phyloP scores from a whole-genome alignment of 2,888 invertebrate genomes.

The Crocallis elinguaria region DNA sequence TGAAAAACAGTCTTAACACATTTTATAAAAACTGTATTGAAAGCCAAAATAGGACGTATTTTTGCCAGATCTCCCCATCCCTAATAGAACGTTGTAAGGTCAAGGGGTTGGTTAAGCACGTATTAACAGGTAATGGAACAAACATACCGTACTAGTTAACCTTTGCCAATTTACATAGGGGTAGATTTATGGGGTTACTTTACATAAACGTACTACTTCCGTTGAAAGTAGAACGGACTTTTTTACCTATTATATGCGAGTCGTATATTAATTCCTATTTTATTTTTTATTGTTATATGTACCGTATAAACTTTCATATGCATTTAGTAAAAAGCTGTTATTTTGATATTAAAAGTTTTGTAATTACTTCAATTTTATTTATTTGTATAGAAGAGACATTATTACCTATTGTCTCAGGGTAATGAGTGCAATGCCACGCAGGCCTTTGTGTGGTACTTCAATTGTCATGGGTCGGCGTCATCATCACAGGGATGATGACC shows the following conservation, averaged over 20 bases:
- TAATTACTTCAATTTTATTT: no score
- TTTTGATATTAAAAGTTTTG: no score
- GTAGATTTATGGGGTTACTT: conserved; percentile 31
- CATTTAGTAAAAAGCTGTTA: no score
- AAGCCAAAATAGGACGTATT: background rate
- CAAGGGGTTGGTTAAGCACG: conserved; percentile 22
- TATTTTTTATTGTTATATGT: no score
- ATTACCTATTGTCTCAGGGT: no score
- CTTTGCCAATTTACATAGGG: conserved; percentile 37
- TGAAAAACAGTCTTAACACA: background rate
- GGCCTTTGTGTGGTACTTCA: no score
- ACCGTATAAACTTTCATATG: no score
- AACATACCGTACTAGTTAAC: conserved; percentile 28
- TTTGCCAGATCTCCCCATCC: conserved; percentile 1
- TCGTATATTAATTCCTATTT: no score
- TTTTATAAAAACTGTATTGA: background rate
- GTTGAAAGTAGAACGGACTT: conserved; percentile 26
- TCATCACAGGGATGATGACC: no score
- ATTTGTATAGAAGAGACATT: no score
- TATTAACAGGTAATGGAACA: conserved; percentile 36
- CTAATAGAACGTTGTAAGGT: conserved; percentile 8
- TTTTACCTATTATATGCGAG: conserved; percentile 18
- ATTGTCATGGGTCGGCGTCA: no score
- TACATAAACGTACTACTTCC: conserved; percentile 38
- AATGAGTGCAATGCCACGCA: no score